Percentiles rank a stretch among this genome's conserved stretches.
Evolutionary conservation across 1,140 invertebrate species (phyloP).

Genomic region (Psilanteris sp.): DNA sequence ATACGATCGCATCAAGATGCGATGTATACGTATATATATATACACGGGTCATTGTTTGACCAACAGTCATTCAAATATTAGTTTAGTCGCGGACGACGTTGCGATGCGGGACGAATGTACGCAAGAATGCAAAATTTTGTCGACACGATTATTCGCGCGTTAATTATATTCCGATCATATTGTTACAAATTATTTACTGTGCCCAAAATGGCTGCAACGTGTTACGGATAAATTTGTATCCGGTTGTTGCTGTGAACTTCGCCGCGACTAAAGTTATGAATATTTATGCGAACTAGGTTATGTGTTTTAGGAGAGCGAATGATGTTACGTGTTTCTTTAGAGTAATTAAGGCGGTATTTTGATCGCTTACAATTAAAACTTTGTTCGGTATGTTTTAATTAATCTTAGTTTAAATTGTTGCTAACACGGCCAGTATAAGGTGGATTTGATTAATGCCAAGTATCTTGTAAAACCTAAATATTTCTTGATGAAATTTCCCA

Average conservation of each 20-base stretch:
- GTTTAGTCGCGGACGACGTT: neutral
- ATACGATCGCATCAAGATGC: too few species aligned
- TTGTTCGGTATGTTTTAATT: conserved; percentile 27
- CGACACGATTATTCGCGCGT: neutral
- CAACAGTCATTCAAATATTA: conserved; percentile 12
- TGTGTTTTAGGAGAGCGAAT: conserved; percentile 20
- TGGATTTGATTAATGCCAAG: conserved; percentile 9
- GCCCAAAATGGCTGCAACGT: conserved; percentile 14
- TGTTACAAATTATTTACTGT: conserved; percentile 17
- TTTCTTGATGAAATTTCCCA: neutral
- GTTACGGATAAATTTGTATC: conserved; percentile 28
- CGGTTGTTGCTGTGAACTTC: conserved; percentile 17
- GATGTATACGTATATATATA: too few species aligned
- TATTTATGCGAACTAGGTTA: conserved; percentile 26
- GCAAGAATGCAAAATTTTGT: too few species aligned
- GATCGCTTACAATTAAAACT: conserved; percentile 27
- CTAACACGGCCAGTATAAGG: neutral
- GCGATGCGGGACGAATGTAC: too few species aligned
- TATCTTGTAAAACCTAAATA: neutral
- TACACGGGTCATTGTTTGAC: conserved; percentile 13
- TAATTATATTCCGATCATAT: conserved; percentile 19
- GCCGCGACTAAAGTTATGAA: conserved; percentile 15
- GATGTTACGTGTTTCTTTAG: conserved; percentile 24
- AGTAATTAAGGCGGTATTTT: conserved; percentile 27
- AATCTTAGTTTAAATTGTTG: conserved; percentile 19